A percentile compares a stretch with the other conserved stretches of the same genome.
phyloP scores from a whole-genome alignment of 2,888 invertebrate species.

The Plebejus melissa region DNA sequence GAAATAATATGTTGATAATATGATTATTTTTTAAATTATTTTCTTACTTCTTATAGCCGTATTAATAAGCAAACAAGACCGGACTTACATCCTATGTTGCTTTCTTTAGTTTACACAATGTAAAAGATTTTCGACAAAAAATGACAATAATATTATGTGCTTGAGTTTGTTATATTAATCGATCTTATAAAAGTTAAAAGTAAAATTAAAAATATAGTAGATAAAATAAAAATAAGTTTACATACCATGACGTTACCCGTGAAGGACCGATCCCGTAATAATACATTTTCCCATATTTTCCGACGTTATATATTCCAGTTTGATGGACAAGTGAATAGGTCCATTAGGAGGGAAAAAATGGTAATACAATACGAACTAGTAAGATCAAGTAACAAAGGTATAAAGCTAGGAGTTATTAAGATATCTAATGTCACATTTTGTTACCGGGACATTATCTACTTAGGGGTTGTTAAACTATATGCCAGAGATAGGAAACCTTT shows the following conservation, averaged over 20 bases:
- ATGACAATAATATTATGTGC: too few relatives aligned
- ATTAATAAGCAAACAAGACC: too few relatives aligned
- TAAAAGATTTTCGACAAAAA: too few relatives aligned
- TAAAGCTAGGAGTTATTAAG: conserved; percentile 3
- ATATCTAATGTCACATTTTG: conserved; percentile 7
- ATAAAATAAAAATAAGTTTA: background rate
- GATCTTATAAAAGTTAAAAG: background rate
- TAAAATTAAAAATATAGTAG: background rate
- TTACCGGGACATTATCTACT: background rate
- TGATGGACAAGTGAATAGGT: conserved; percentile 54
- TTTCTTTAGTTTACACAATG: too few relatives aligned
- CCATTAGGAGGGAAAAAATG: conserved; percentile 52
- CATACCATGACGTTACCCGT: conserved; percentile 54
- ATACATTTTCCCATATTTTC: conserved; percentile 36
- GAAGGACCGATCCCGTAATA: conserved; percentile 38
- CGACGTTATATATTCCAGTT: conserved; percentile 58
- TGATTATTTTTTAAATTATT: too few relatives aligned
- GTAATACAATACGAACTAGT: conserved; percentile 35
- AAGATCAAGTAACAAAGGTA: conserved; percentile 31
- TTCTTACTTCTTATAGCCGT: too few relatives aligned
- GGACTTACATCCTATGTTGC: too few relatives aligned
- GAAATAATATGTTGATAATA: too few relatives aligned
- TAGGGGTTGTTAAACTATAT: background rate
- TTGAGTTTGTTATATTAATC: too few relatives aligned
- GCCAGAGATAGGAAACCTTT: background rate